Conservation (phyloP, 2,888 invertebrate species). For the Orthosia gracilis region DNA sequence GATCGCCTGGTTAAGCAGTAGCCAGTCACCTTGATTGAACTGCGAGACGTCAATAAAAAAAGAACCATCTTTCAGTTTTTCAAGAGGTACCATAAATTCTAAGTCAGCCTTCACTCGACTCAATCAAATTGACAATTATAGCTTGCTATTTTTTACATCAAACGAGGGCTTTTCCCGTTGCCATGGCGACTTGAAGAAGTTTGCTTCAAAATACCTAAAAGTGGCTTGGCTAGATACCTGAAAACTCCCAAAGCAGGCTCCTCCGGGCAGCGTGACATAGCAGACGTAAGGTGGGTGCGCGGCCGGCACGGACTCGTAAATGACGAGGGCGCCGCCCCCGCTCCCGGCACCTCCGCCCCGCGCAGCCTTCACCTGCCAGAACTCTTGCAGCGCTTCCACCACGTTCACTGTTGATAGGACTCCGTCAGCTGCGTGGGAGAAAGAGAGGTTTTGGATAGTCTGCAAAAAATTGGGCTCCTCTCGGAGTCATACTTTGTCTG, state of each 20-base stretch:
- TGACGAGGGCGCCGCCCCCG: slow-evolving; percentile 97
- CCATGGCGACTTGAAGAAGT: not conserved
- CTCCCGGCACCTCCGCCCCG: slow-evolving; percentile 94
- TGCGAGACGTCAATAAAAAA: too few relatives aligned
- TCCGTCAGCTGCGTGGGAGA: slow-evolving; percentile 81
- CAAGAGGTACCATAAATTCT: not conserved
- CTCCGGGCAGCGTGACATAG: slow-evolving; percentile 98
- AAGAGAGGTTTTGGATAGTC: not conserved
- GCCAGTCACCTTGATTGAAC: too few relatives aligned
- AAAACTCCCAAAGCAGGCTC: slow-evolving; percentile 98
- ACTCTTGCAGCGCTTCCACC: slow-evolving; percentile 98
- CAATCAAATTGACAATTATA: not conserved
- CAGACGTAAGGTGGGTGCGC: slow-evolving; percentile 98
- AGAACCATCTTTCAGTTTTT: too few relatives aligned
- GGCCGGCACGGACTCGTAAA: slow-evolving; percentile 98
- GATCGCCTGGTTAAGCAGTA: too few relatives aligned
- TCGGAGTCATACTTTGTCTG: not conserved
- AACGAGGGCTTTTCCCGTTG: too few relatives aligned
- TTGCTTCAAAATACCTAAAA: not conserved
- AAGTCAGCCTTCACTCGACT: not conserved
- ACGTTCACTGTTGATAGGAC: slow-evolving; percentile 95
- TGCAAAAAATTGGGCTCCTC: too few relatives aligned
- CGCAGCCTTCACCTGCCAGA: slow-evolving; percentile 99
- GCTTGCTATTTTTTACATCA: too few relatives aligned
- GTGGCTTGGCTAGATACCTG: slow-evolving; percentile 88